These are phyloP conservation scores for Dinomys branickii DNA, from an alignment of 2,113 vertebrate species.

Conservation along the genomic window DNA sequence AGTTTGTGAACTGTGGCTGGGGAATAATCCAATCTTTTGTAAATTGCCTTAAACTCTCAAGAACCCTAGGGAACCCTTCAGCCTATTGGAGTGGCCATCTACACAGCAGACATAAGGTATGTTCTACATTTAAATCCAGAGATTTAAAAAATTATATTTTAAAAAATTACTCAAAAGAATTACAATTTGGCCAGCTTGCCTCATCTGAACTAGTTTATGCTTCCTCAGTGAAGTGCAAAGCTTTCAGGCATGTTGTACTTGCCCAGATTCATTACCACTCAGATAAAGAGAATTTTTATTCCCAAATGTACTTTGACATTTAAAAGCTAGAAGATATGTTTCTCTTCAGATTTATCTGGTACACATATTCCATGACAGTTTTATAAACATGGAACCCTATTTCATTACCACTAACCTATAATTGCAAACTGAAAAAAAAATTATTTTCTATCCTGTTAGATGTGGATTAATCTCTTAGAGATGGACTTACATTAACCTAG, in stretches of 20 bases:
- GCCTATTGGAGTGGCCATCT: not conserved
- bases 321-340: constrained; percentile 51
- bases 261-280: constrained; percentile 31
- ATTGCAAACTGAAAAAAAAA: not conserved
- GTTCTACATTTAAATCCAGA: constrained; percentile 13
- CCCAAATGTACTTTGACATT: constrained; percentile 36
- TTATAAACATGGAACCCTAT: not conserved
- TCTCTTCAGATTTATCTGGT: constrained; percentile 34
- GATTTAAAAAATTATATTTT: not conserved
- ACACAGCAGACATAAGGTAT: not conserved
- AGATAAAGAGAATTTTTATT: constrained; percentile 52
- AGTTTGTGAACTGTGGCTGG: not conserved
- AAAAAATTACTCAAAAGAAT: constrained; percentile 30
- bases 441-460: constrained; percentile 56
- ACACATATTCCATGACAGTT: not conserved
- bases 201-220: constrained; percentile 36
- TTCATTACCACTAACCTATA: constrained; percentile 39
- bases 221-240: constrained; percentile 59
- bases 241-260: constrained; percentile 20
- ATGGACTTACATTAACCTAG: constrained; percentile 34
- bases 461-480: constrained; percentile 11
- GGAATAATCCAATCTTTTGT: constrained; percentile 31
- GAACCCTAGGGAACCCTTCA: not conserved
- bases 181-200: constrained; percentile 11
- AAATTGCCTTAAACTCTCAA: constrained; percentile 25